Percentiles rank a stretch among this genome's conserved stretches.
These are phyloP conservation scores for Crotalus viridis DNA, from an alignment of 2,113 vertebrate species.

Conservation along the genomic window DNA sequence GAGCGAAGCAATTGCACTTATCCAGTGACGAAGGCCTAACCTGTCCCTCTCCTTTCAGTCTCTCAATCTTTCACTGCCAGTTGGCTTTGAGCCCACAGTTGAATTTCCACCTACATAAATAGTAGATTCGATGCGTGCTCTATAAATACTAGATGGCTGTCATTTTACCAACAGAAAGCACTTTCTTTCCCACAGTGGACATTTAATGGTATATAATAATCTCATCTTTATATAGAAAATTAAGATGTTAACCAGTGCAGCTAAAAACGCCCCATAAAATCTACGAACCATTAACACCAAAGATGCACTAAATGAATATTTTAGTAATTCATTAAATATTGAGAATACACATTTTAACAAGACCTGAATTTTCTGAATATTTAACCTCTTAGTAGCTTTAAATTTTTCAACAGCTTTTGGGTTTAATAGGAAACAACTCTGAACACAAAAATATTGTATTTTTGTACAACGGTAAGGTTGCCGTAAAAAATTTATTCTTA, in stretches of 20 bases:
- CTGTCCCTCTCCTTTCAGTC: slow-evolving; percentile 37
- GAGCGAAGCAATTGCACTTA: not conserved
- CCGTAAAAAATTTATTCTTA: slow-evolving; percentile 4
- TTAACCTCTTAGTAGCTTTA: slow-evolving; percentile 56
- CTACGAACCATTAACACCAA: slow-evolving; percentile 62
- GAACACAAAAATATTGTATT: slow-evolving; percentile 28
- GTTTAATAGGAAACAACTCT: slow-evolving; percentile 40
- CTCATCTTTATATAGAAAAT: slow-evolving; percentile 39
- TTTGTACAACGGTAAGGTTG: slow-evolving; percentile 6
- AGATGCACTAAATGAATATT: slow-evolving; percentile 67
- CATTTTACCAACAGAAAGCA: slow-evolving; percentile 40
- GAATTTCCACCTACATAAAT: slow-evolving; percentile 38
- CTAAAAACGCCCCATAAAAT: slow-evolving; percentile 51
- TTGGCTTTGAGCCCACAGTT: slow-evolving; percentile 21
- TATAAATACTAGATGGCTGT: slow-evolving; percentile 24
- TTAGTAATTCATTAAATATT: slow-evolving; percentile 70
- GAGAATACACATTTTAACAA: slow-evolving; percentile 63
- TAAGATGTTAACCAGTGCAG: slow-evolving; percentile 47
- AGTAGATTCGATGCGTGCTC: slow-evolving; percentile 29
- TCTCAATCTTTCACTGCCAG: slow-evolving; percentile 1
- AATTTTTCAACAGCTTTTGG: slow-evolving; percentile 41
- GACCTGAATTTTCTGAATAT: slow-evolving; percentile 53
- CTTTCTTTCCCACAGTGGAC: slow-evolving; percentile 37
- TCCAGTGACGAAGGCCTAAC: not conserved
- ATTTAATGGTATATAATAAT: slow-evolving; percentile 34